These are phyloP conservation scores for Smutsia gigantea DNA, from an alignment of 2,797 vertebrate genomes.

Conservation along the genomic window DNA sequence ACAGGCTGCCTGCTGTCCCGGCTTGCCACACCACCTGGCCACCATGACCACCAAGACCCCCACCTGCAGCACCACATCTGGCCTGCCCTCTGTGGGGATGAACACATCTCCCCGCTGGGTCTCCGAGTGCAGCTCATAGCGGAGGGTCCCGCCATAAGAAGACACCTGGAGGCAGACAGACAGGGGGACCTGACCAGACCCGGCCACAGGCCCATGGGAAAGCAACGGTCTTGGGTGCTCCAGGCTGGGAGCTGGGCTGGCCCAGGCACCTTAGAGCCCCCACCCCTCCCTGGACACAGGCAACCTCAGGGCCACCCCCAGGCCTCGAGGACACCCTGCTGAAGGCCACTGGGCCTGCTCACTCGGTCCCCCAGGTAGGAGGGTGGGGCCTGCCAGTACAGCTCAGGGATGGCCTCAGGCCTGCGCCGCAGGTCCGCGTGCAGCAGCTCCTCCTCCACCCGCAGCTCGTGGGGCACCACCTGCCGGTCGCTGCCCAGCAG, in stretches of 20 bases:
- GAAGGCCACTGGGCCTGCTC: neutral
- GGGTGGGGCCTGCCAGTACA: slow-evolving; percentile 94
- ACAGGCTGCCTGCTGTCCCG: rapidly evolving
- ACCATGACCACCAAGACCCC: rapidly evolving
- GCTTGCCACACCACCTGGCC: rapidly evolving
- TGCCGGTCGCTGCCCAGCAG: slow-evolving; percentile 92
- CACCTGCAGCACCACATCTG: slow-evolving; percentile 96
- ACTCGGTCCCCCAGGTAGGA: slow-evolving; percentile 96
- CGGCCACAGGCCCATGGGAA: rapidly evolving
- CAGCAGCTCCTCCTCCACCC: slow-evolving; percentile 86
- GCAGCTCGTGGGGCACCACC: slow-evolving; percentile 87
- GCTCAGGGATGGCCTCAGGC: slow-evolving; percentile 92
- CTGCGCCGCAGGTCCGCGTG: slow-evolving; percentile 91
- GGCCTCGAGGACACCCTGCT: too few relatives aligned
- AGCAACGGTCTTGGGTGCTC: rapidly evolving
- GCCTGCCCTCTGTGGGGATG: slow-evolving; percentile 91
- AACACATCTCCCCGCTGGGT: slow-evolving; percentile 92
- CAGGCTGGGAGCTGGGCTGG: too few relatives aligned
- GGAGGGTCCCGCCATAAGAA: slow-evolving; percentile 93
- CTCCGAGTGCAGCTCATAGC: slow-evolving; percentile 92
- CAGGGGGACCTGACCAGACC: neutral
- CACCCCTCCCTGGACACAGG: too few relatives aligned
- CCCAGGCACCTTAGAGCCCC: rapidly evolving
- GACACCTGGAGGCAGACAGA: slow-evolving; percentile 89
- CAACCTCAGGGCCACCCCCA: too few relatives aligned